These are phyloP conservation scores for Microcebus murinus DNA, from an alignment of 2,113 vertebrate genomes.

Conservation along the genomic window DNA sequence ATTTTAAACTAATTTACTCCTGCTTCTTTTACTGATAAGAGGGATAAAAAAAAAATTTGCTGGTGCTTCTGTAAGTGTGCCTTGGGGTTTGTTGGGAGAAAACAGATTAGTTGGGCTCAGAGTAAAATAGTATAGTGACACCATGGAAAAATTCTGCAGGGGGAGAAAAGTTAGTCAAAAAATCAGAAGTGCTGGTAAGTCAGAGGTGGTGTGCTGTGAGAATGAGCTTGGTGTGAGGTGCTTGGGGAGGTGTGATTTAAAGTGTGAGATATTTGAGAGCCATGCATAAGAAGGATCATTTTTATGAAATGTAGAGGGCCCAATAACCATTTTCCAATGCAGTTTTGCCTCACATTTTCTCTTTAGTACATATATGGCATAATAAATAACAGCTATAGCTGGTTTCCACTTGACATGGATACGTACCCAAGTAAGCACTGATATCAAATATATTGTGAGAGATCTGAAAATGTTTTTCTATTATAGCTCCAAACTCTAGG, in stretches of 20 bases:
- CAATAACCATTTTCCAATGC: slow-evolving; percentile 31
- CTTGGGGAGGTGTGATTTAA: neutral
- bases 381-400: neutral
- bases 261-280: slow-evolving; percentile 58
- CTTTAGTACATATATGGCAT: neutral
- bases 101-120: neutral
- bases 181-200: slow-evolving; percentile 29
- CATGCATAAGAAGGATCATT: neutral
- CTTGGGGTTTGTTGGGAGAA: slow-evolving; percentile 47
- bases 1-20: slow-evolving; percentile 43
- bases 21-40: slow-evolving; percentile 26
- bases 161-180: slow-evolving; percentile 26
- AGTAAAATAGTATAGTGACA: slow-evolving; percentile 18
- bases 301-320: slow-evolving; percentile 30
- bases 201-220: neutral
- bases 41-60: slow-evolving; percentile 24
- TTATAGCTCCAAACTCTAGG: slow-evolving; percentile 41
- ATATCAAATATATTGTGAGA: slow-evolving; percentile 22
- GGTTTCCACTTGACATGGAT: neutral
- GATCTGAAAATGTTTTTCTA: slow-evolving; percentile 55
- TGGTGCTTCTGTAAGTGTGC: slow-evolving; percentile 14
- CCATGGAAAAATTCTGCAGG: neutral
- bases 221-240: neutral
- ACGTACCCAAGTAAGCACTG: slow-evolving; percentile 10
- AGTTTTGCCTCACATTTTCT: slow-evolving; percentile 24